Conservation (phyloP, 2,888 invertebrate species). For the Rhagonycha fulva region DNA sequence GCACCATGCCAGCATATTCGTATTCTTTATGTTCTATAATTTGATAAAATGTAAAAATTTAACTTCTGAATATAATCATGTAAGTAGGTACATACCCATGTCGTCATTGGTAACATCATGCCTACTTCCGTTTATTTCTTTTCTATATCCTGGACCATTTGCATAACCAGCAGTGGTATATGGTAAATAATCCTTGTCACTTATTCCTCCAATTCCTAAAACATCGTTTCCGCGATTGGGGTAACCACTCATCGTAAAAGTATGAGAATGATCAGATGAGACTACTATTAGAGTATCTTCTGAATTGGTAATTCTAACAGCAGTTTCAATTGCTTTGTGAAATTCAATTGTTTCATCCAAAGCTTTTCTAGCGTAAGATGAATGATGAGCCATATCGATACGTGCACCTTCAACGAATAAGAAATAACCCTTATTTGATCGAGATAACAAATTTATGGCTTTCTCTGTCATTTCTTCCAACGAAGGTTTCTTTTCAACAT, state of each 20-base stretch:
- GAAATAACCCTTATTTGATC: slow-evolving; percentile 69
- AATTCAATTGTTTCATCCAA: slow-evolving; percentile 80
- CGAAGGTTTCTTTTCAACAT: slow-evolving; percentile 59
- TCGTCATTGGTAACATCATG: slow-evolving; percentile 58
- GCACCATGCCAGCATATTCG: slow-evolving; percentile 64
- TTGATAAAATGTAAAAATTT: neutral
- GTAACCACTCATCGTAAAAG: slow-evolving; percentile 77
- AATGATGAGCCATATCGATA: slow-evolving; percentile 79
- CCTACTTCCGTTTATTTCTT: slow-evolving; percentile 38
- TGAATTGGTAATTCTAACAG: slow-evolving; percentile 61
- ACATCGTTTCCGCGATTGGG: slow-evolving; percentile 67
- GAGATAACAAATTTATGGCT: slow-evolving; percentile 71
- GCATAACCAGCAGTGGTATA: slow-evolving; percentile 72
- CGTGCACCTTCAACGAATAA: slow-evolving; percentile 74
- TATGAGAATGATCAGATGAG: slow-evolving; percentile 78
- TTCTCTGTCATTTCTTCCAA: slow-evolving; percentile 76
- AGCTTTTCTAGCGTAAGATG: slow-evolving; percentile 66
- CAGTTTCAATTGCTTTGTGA: slow-evolving; percentile 62
- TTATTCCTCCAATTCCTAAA: slow-evolving; percentile 56
- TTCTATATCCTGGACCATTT: slow-evolving; percentile 48
- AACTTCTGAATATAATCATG: neutral
- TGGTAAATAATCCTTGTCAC: slow-evolving; percentile 60
- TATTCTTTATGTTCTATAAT: slow-evolving; percentile 53
- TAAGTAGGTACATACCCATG: slow-evolving; percentile 27
- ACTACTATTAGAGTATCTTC: slow-evolving; percentile 78